Base-by-base conservation (phyloP, 1,140 invertebrate species). In the Drosophila sucinea region DNA sequence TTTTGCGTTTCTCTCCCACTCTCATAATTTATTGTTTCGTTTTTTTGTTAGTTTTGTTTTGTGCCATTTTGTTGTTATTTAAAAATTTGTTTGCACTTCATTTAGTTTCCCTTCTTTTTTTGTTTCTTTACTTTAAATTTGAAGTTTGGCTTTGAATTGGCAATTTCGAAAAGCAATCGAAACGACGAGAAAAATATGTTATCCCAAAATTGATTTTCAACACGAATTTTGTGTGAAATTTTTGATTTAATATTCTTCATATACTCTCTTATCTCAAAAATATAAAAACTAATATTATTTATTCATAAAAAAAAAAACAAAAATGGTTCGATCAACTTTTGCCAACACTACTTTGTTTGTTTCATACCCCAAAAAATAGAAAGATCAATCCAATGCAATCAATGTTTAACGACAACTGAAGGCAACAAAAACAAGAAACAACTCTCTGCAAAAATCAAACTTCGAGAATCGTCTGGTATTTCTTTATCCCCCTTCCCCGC, bases 91-190 rank as follows among this genome's bases (percentile, higher is more conserved):
- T 51, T 51, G 44, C 63, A 70, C 57, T 73, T 73, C 65, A 85
- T 79, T 73, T 79, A 44, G 38, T 64, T 44, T 3, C 5, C 44
- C 44, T 75, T 79, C 66, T 54, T 64, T 79, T 72, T 73, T 73
- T 67, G 11, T 64, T 63, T 29, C 41, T 60, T 51, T 86, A 67
- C 32, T 47, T 79, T 60, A 60, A 75, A 67, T 70, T 82, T 79
- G 58, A 82, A 63, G 82, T 82, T 86, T 87, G 83, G 83, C 63
- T 87, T 87, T 86, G 79, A 87, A 86, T 87, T 86, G 82, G 82
- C 82, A 71, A 29, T 29, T 47, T 47, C 6, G 35, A 35, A 55
- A 57, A 54, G 62, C 57, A 67, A 66, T 66, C 17, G 11, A 70
- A 62, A 80, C 38, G 40, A 32, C 3, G 11, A 33, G n/a, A 33